Evolutionary conservation across 2,888 invertebrate genomes (phyloP), one percentile per base, ranked within the genome.

Genomic region (Zele albiditarsus): DNA sequence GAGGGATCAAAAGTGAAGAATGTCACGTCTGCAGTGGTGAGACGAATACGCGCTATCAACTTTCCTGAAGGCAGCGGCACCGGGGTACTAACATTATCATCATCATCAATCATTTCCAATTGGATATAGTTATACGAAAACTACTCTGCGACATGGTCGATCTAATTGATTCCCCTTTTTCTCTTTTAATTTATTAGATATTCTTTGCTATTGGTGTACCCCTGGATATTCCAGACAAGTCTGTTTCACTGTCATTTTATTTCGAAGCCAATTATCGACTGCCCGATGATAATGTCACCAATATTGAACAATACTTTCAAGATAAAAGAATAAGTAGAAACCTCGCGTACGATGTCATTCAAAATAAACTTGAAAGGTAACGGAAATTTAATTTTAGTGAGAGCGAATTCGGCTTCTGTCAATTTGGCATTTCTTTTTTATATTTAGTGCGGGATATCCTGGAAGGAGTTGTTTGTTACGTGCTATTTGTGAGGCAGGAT

Each of bases 191-290:
- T 75, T 79, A 27, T 90, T 90, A 95, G 95, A 90, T 93, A 53
- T 92, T 94, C 84, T 88, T 94, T 28, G 94, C 95, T 0, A 90
- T 95, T 79, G 94, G 94, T 0, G 91, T 95, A 60, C 95, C 95
- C 0, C 84, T 95, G 16, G 94, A 94, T 81, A 89, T 94, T 3
- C 93, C 93, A 0, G 92, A 94, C 80, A 92, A 93, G 81, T 93
- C 94, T 84, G 92, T 94, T 0, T 94, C 94, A 81, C 90, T 94
- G 63, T 93, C 95, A 0, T 93, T 93, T 84, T 94, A 95, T 90
- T 94, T 95, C 83, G 95, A 95, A 83, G 92, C 94, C 0, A 94
- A 94, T 87, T 95, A 94, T 86, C 89, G 89, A 33, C 86, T 93
- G 8, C 92, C 94, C 0, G 90, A 86, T n/a, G 92, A 93, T 80